Evolutionary conservation across 2,797 vertebrate genomes (phyloP).

Genomic region (Gallinago stenura): DNA sequence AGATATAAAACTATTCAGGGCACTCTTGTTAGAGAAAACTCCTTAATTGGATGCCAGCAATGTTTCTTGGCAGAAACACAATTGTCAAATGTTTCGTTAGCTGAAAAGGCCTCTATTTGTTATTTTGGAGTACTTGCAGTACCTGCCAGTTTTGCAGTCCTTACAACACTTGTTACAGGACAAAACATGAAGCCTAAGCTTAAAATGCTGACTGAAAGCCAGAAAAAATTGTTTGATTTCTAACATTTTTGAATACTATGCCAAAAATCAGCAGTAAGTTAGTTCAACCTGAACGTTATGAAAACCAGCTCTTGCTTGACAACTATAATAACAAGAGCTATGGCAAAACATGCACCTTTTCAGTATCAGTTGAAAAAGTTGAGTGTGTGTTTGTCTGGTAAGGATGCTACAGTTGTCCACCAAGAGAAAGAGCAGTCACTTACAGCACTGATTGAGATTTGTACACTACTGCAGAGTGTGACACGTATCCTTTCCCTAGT

Average conservation of each 20-base stretch:
- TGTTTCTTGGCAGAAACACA: neutral
- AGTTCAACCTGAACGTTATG: neutral
- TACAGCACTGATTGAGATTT: neutral
- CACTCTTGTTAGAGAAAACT: neutral
- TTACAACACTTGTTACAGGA: neutral
- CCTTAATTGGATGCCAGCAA: neutral
- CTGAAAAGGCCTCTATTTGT: neutral
- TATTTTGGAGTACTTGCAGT: neutral
- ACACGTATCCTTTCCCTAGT: neutral
- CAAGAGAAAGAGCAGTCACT: neutral
- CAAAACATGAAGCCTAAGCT: neutral
- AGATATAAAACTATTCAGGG: neutral
- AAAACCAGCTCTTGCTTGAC: neutral
- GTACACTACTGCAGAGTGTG: rapidly evolving
- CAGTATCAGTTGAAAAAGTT: neutral
- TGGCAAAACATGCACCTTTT: neutral
- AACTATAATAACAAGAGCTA: neutral
- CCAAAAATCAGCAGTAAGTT: neutral
- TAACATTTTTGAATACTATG: neutral
- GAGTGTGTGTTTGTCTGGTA: neutral
- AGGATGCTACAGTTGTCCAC: neutral
- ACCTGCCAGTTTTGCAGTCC: neutral
- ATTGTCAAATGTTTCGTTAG: neutral
- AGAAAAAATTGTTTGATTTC: neutral
- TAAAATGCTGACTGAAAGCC: neutral